A percentile compares a stretch with the other conserved stretches of the same genome.
Evolutionary conservation across 30 jellyfish, hydroid and myxozoan genomes (phyloP).

Genomic region (Aurelia coerulea): DNA sequence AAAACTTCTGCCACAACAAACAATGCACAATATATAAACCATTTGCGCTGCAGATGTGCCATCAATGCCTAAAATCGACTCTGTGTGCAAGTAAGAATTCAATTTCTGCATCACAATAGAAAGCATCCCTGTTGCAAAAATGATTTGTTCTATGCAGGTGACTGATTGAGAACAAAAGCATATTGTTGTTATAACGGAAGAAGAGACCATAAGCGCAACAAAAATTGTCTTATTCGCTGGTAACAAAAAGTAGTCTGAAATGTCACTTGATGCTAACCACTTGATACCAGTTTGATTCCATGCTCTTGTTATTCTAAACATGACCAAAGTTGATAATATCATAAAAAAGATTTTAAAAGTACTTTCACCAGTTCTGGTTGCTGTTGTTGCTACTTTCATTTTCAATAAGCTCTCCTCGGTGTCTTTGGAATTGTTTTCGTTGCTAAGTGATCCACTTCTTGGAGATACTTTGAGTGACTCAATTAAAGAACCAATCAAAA

Average conservation of each 20-base stretch:
- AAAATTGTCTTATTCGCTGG: background rate
- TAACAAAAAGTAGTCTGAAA: slow-evolving; percentile 23
- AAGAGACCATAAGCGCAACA: background rate
- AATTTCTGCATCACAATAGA: background rate
- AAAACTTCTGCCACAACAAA: background rate
- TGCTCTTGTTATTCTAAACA: slow-evolving; percentile 34
- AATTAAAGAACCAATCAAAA: background rate
- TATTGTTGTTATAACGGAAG: background rate
- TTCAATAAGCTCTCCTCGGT: background rate
- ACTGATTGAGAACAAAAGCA: background rate
- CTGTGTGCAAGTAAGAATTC: too few relatives aligned
- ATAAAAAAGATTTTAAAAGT: background rate
- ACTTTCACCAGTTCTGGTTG: too few relatives aligned
- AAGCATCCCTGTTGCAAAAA: background rate
- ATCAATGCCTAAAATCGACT: background rate
- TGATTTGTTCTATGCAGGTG: background rate
- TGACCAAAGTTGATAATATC: background rate
- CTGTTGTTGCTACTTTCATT: background rate
- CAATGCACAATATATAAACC: background rate
- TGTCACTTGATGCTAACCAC: slow-evolving; percentile 59
- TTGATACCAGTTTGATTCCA: slow-evolving; percentile 96
- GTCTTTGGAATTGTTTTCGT: background rate
- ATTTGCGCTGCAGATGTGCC: background rate
- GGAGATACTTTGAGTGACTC: background rate
- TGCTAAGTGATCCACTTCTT: background rate